phyloP scores from a whole-genome alignment of 2,888 invertebrate species.

The Euphydryas editha region DNA sequence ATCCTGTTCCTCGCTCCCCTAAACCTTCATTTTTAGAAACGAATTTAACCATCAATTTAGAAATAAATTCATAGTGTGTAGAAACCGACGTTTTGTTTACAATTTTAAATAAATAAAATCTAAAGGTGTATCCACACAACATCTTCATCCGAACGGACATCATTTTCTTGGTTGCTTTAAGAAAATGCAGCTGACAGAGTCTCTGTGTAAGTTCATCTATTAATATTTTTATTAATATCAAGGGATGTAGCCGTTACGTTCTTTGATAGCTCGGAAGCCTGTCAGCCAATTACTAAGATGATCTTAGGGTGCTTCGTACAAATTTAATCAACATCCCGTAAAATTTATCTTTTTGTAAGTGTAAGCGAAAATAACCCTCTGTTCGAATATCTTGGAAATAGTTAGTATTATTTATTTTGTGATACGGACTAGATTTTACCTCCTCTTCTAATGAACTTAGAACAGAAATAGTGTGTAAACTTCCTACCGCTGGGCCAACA shows the following conservation, averaged over 20 bases:
- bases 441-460: not conserved
- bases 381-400: no score
- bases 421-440: no score
- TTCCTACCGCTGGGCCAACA: no score
- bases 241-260: slow-evolving; percentile 57
- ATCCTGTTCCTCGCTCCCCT: no score
- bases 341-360: not conserved
- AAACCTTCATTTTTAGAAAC: no score
- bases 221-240: slow-evolving; percentile 79
- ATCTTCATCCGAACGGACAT: slow-evolving; percentile 66
- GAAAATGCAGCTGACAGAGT: slow-evolving; percentile 81
- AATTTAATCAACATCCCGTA: slow-evolving; percentile 35
- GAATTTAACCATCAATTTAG: no score
- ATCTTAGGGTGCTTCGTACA: slow-evolving; percentile 33
- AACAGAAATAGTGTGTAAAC: not conserved
- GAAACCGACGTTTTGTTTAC: no score
- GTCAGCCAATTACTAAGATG: slow-evolving; percentile 53
- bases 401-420: no score
- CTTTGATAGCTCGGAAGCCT: slow-evolving; percentile 66
- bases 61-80: no score
- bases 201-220: slow-evolving; percentile 75
- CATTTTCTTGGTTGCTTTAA: slow-evolving; percentile 80
- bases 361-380: no score
- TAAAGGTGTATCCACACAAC: slow-evolving; percentile 52
- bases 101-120: no score